Conservation (phyloP, 2,888 invertebrate genomes). For the Auanema freiburgensis region DNA sequence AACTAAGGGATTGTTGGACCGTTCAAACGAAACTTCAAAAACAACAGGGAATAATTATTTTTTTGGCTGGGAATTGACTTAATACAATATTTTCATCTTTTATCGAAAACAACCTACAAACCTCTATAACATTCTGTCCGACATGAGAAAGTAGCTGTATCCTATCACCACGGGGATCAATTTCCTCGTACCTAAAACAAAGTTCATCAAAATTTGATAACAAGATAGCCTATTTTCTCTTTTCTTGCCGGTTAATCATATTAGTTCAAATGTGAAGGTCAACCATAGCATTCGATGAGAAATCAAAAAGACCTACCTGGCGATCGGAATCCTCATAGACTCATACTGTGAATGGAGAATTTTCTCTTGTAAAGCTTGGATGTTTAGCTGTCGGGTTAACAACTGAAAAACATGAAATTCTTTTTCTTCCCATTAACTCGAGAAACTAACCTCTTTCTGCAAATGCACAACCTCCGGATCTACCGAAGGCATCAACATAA, state of each 20-base stretch:
- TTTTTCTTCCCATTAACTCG: background rate
- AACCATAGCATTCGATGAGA: background rate
- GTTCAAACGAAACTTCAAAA: too few relatives aligned
- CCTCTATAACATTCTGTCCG: conserved; percentile 13
- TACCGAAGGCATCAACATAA: conserved; percentile 38
- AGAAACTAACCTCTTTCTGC: conserved; percentile 38
- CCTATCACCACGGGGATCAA: conserved; percentile 28
- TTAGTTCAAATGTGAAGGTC: background rate
- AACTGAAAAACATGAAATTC: conserved; percentile 26
- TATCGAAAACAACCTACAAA: background rate
- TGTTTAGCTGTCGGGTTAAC: conserved; percentile 32
- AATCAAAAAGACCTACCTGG: conserved; percentile 19
- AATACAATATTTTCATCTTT: background rate
- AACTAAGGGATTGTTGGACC: too few relatives aligned
- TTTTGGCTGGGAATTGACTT: background rate
- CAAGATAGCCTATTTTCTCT: background rate
- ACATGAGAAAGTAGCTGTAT: conserved; percentile 17
- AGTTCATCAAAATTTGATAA: background rate
- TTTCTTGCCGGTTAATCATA: background rate
- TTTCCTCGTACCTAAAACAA: conserved; percentile 19
- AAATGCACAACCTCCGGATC: conserved; percentile 40
- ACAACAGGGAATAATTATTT: too few relatives aligned
- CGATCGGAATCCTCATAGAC: conserved; percentile 33
- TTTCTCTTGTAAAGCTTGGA: conserved; percentile 44
- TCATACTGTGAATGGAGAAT: conserved; percentile 35